A percentile compares a stretch with the other conserved stretches of the same genome.
Conservation (phyloP, 2,113 vertebrate species). For the Hippocampus mohnikei region DNA sequence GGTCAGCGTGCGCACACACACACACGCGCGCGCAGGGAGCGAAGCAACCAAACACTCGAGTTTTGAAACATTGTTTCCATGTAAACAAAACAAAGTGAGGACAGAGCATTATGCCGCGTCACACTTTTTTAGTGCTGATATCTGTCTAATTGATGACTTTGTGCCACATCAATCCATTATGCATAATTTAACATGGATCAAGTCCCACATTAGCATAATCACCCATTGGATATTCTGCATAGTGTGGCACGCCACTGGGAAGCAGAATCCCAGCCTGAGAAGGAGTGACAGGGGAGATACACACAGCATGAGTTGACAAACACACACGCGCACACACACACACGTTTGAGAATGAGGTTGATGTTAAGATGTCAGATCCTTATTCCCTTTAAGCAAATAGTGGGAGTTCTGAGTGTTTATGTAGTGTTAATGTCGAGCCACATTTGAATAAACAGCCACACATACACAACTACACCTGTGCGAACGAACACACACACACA, state of each 20-base stretch:
- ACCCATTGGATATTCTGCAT: conserved; percentile 73
- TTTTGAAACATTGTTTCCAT: conserved; percentile 21
- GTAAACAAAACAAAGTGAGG: conserved; percentile 27
- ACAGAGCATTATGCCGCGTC: conserved; percentile 65
- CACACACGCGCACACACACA: conserved; percentile 20
- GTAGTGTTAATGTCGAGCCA: conserved; percentile 17
- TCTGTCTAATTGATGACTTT: conserved; percentile 81
- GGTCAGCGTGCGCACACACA: conserved; percentile 43
- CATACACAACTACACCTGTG: conserved; percentile 8
- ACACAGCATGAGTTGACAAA: conserved; percentile 63
- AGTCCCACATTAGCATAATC: conserved; percentile 80
- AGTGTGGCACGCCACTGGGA: conserved; percentile 69
- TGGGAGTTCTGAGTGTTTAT: conserved; percentile 67
- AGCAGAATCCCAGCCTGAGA: conserved; percentile 62
- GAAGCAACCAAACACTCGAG: conserved; percentile 10
- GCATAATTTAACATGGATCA: conserved; percentile 83
- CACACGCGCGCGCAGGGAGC: neutral
- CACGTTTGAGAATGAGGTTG: conserved; percentile 38
- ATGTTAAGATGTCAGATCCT: conserved; percentile 74
- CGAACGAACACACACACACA: conserved; percentile 20
- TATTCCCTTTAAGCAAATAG: conserved; percentile 67
- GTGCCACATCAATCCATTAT: conserved; percentile 80
- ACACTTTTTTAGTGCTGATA: conserved; percentile 74
- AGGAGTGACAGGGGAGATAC: conserved; percentile 63
- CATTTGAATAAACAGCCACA: conserved; percentile 65